Conservation (phyloP, 2,113 vertebrate genomes). For the Cacatua alba region DNA sequence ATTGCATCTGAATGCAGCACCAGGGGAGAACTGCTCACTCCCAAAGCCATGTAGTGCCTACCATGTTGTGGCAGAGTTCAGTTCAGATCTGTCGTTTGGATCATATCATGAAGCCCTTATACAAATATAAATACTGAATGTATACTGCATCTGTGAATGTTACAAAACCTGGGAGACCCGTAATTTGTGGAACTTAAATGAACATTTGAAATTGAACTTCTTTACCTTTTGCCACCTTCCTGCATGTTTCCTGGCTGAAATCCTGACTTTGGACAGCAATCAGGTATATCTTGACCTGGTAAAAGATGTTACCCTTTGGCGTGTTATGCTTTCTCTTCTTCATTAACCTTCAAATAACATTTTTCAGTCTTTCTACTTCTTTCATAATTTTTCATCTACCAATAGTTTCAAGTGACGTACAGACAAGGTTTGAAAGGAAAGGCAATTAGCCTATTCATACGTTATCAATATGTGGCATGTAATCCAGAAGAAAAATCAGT, state of each 20-base stretch:
- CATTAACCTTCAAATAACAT: not conserved
- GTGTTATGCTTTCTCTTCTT: not conserved
- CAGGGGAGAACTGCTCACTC: not conserved
- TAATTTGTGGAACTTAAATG: not conserved
- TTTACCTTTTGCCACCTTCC: not conserved
- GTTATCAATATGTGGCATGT: not conserved
- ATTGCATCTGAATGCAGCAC: not conserved
- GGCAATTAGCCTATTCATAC: not conserved
- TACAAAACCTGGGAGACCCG: not conserved
- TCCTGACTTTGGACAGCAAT: not conserved
- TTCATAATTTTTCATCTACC: not conserved
- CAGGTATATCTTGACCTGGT: not conserved
- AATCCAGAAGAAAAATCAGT: not conserved
- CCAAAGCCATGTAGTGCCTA: not conserved
- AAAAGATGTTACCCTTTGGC: not conserved
- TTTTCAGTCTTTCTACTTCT: not conserved
- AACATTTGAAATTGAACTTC: not conserved
- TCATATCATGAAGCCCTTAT: not conserved
- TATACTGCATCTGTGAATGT: not conserved
- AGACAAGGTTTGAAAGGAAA: not conserved
- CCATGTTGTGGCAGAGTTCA: fast-evolving
- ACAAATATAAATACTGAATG: not conserved
- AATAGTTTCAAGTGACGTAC: not conserved
- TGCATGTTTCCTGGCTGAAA: not conserved
- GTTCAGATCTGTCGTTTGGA: not conserved